Evolutionary conservation across 2,113 vertebrate genomes (phyloP).

Genomic region (Dunckerocampus dactyliophorus): DNA sequence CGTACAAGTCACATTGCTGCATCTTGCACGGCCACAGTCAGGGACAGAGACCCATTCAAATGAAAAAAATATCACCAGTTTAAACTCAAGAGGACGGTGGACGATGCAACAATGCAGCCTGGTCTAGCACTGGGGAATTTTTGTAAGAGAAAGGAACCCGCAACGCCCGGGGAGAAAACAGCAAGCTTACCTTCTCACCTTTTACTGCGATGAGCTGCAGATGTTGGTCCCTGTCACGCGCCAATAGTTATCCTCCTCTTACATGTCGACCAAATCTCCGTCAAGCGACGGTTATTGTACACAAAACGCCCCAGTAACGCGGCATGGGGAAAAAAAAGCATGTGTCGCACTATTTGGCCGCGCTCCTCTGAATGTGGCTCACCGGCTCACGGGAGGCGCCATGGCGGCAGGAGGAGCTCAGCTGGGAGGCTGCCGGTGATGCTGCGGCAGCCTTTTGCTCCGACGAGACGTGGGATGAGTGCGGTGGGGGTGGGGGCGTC

Average conservation of each 20-base stretch:
- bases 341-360: neutral
- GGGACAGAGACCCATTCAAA: constrained; percentile 19
- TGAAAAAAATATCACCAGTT: constrained; percentile 11
- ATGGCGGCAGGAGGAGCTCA: constrained; percentile 57
- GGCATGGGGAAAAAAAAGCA: constrained; percentile 2
- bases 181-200: constrained; percentile 58
- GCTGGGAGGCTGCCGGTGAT: constrained; percentile 61
- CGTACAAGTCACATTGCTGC: constrained; percentile 27
- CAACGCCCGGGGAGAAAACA: constrained; percentile 47
- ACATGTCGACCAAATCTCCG: constrained; percentile 53
- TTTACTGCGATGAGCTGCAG: constrained; percentile 31
- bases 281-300: constrained; percentile 50
- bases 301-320: constrained; percentile 41
- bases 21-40: constrained; percentile 41
- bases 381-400: constrained; percentile 47
- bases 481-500: constrained; percentile 51
- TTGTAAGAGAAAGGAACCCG: constrained; percentile 27
- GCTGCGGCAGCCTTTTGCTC: constrained; percentile 61
- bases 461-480: constrained; percentile 64
- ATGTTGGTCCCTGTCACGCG: constrained; percentile 56
- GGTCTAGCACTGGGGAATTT: constrained; percentile 29
- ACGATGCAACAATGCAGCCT: constrained; percentile 52
- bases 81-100: constrained; percentile 19
- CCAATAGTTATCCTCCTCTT: constrained; percentile 62
- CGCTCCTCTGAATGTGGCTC: constrained; percentile 36